Percentiles rank a stretch among this genome's conserved stretches.
Evolutionary conservation across 37 sponge, comb jelly and placozoan genomes (phyloP).

Genomic region (Oopsacas minuta): DNA sequence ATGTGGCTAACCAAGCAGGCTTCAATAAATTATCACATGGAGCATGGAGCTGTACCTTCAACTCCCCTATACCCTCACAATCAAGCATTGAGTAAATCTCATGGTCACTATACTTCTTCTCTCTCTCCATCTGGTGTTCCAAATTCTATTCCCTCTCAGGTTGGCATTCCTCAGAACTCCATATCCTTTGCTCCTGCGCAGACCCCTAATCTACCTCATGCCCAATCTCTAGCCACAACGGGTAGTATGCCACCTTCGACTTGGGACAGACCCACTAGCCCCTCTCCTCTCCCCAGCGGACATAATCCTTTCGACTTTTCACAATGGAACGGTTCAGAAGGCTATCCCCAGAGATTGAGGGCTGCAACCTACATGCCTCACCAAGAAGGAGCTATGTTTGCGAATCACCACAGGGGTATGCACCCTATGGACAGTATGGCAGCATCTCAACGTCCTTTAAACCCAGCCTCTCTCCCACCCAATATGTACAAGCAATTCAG

Average conservation of each 20-base stretch:
- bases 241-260: background rate
- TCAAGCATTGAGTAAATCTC: background rate
- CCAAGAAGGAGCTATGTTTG: background rate
- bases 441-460: background rate
- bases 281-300: background rate
- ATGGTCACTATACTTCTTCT: background rate
- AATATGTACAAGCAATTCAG: background rate
- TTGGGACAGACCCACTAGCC: background rate
- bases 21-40: conserved; percentile 2
- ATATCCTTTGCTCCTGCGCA: background rate
- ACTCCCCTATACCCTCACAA: background rate
- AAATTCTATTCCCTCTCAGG: background rate
- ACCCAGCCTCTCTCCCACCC: background rate
- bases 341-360: background rate
- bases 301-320: conserved; percentile 9
- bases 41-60: background rate
- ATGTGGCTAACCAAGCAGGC: conserved; percentile 10
- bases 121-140: background rate
- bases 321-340: background rate
- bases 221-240: background rate
- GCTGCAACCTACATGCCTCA: background rate
- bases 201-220: background rate
- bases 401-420: background rate
- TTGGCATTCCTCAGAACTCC: background rate
- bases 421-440: background rate